phyloP scores from a whole-genome alignment of 2,888 invertebrate species.

The Eurytoma adleriae region DNA sequence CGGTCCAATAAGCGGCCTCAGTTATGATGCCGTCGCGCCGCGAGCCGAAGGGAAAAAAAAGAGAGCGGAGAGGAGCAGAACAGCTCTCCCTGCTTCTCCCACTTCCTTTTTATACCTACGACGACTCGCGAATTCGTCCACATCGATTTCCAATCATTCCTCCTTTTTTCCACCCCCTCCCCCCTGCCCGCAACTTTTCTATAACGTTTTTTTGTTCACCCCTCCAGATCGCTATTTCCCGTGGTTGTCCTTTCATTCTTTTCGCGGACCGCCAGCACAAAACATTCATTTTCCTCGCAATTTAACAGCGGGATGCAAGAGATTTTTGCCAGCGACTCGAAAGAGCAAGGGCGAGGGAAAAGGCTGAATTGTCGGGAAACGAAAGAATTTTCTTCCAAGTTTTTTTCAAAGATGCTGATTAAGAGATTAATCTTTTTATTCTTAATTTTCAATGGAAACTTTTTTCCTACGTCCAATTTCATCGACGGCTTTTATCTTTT shows the following conservation, averaged over 20 bases:
- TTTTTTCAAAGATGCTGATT: background rate
- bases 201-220: background rate
- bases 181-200: background rate
- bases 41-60: background rate
- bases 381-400: background rate
- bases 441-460: too few species aligned
- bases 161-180: background rate
- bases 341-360: background rate
- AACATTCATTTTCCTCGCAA: constrained; percentile 50
- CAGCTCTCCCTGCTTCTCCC: background rate
- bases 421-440: too few species aligned
- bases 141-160: constrained; percentile 46
- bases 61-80: background rate
- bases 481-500: too few species aligned
- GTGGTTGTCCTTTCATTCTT: constrained; percentile 41
- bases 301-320: constrained; percentile 32
- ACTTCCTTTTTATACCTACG: constrained; percentile 16
- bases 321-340: constrained; percentile 3
- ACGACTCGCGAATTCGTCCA: constrained; percentile 39
- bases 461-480: too few species aligned
- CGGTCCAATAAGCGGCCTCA: constrained; percentile 59
- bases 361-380: too few species aligned
- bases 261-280: constrained; percentile 26
- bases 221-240: constrained; percentile 3
- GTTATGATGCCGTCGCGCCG: constrained; percentile 52